Base-by-base conservation (phyloP, 2,888 invertebrate species). In the Plemyria rubiginata region DNA sequence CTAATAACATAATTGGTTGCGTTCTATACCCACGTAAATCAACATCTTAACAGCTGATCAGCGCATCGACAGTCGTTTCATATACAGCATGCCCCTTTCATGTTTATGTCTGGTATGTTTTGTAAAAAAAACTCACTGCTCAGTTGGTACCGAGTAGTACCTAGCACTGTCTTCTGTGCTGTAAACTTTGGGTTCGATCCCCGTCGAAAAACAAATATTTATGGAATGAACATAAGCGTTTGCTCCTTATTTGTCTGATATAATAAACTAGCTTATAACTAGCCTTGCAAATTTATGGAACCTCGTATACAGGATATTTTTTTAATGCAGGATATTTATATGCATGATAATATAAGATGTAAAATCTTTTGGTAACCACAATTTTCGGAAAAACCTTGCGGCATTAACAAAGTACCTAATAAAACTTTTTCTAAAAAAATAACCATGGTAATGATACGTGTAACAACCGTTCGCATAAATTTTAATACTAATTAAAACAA, bases 1-100 rank as follows among this genome's bases (percentile, higher is more conserved):
- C 88, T 91, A 92, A 92, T 92, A 92, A 90, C 88, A 92, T 92
- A 92, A 92, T 92, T 90, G 91, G 84, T 78, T 80, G 82, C 79
- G 85, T 85, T 87, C 85, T 87, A 86, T 88, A 85, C 84, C 80
- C 81, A 85, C 88, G 85, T 92, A 90, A 90, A 92, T 91, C 92
- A 91, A 91, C 89, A 85, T 88, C 85, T 86, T 83, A 90, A 89
- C 89, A 89, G 87, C 87, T 88, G 88, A 74, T 77, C 76, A 72
- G 68, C 73, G 61, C 38, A 62, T 61, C 48, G 57, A 53, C 59
- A 58, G 54, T 57, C 48, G 51, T 8, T 53, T 50, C 50, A 58
- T 54, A 46, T 54, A 63, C 57, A 60, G 57, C 48, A 15, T 60
- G 66, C 16, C 16, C 36, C 12, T 41, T 49, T 52, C 29, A 0